A percentile compares a stretch with the other conserved stretches of the same genome.
Evolutionary conservation across 2,113 vertebrate species (phyloP).

Genomic region (Ondatra zibethicus): DNA sequence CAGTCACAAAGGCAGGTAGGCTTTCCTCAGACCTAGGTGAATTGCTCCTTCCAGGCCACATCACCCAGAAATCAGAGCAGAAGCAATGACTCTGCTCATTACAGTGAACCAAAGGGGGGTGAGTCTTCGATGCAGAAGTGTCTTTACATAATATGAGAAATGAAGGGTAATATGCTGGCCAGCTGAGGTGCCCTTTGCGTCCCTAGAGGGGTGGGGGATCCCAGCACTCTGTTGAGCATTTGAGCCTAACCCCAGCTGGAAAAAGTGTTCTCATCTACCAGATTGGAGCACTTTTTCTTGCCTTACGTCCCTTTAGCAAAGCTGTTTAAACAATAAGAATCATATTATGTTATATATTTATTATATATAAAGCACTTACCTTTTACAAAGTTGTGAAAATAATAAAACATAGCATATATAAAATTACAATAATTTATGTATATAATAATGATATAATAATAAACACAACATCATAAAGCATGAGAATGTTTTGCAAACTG

Average conservation of each 20-base stretch:
- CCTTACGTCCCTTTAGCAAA: background rate
- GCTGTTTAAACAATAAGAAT: background rate
- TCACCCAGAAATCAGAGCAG: background rate
- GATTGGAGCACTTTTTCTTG: background rate
- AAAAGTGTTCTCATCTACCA: background rate
- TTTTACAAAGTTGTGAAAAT: background rate
- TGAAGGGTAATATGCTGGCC: background rate
- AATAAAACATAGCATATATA: background rate
- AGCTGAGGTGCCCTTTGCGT: background rate
- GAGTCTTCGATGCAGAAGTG: background rate
- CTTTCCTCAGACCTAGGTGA: background rate
- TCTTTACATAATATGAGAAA: background rate
- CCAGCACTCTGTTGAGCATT: background rate
- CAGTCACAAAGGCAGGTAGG: background rate
- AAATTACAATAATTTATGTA: background rate
- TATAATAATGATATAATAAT: background rate
- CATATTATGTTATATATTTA: background rate
- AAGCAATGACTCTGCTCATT: background rate
- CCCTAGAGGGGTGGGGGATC: too few relatives aligned
- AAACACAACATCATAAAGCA: background rate
- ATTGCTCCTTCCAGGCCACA: background rate
- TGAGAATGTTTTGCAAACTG: background rate
- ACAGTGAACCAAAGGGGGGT: background rate
- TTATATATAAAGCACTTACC: background rate
- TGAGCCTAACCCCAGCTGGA: background rate